Evolutionary conservation across 1,140 invertebrate species (phyloP), one percentile per base, ranked within the genome.

Genomic region (Tetramorium alpestre): DNA sequence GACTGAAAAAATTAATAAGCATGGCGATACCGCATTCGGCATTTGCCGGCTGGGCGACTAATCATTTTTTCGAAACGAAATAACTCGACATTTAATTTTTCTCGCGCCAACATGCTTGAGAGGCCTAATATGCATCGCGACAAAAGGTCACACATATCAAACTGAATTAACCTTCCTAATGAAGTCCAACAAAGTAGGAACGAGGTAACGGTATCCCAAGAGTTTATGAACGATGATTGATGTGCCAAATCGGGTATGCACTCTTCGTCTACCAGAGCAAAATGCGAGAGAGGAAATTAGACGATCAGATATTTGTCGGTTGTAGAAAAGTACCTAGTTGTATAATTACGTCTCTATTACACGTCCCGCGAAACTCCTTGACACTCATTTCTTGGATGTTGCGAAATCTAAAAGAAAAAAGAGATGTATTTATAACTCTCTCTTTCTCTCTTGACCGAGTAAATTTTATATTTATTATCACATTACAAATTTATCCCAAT

Each of bases 91-190:
- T 82, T 82, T 72, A 47, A 70, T 82, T 38, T 58, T 18, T 44
- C 51, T 72, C 51, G 51, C 51, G n/a, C 58, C 67, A 25, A 10
- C 5, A n/a, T 51, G 11, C 38, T 22, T 25, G 51, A 73, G 51
- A 33, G 54, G 18, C 18, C 38, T 60, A 58, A 58, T 81, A 72
- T 58, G 51, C 67, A 69, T 82, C 41, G 70, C 38, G 80, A 54
- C 25, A 16, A 58, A 82, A 82, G 80, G 80, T 82, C 80, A 82
- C 67, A 13, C 51, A 33, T 54, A 82, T 82, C 67, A 82, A 73
- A 82, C 41, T 58, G 38, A 73, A 82, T 82, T 82, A 82, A 85
- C 56, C 70, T 78, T 51, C 58, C 58, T 85, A 85, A 85, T 85
- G 82, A 77, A 85, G 82, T 64, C 49, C 82, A 78, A 85, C 44